Evolutionary conservation across 1,140 invertebrate species (phyloP), one percentile per base, ranked within the genome.

Genomic region (Limonius californicus): DNA sequence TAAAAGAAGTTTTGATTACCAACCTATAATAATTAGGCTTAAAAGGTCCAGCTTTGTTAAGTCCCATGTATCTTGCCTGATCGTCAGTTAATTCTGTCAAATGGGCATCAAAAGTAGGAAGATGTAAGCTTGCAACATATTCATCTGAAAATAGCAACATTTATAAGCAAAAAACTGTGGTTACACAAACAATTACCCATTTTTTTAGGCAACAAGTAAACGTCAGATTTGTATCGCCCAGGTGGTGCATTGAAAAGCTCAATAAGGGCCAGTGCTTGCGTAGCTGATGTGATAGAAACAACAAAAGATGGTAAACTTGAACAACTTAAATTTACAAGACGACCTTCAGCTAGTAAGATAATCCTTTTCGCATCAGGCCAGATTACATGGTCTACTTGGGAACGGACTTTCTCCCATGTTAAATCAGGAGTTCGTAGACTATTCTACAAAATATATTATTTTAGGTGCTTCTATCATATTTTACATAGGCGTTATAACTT

Each of bases 11-110:
- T n/a, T n/a, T n/a, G n/a, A n/a, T n/a, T n/a, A n/a, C n/a, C n/a
- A n/a, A 98, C 86, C 96, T 88, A 78, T 99, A 99, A 79, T 98
- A 97, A 78, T 97, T 98, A 68, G 96, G 95, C 80, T 99, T 98
- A 79, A 98, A 98, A 62, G 95, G 95, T 55, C 97, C 96, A 62
- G 94, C 91, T 83, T 98, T 98, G 75, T 94, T 96, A 15, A 98
- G 86, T 60, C 96, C 97, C 83, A 98, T 89, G 76, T 98, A 99
- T 78, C 97, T 97, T 57, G 95, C 95, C 80, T 99, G 97, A 72
- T 98, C 97, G 75, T 99, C 96, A 8, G 88, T 88, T 43, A 98
- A 81, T 79, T 98, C 95, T 0, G 96, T 98, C 61, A 99, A 81
- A 76, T 98, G 95, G 39, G 95, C 96, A 82, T 98, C 95, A 76